Evolutionary conservation across 2,888 invertebrate genomes (phyloP), one percentile per base, ranked within the genome.

Genomic region (Colostygia pectinataria): DNA sequence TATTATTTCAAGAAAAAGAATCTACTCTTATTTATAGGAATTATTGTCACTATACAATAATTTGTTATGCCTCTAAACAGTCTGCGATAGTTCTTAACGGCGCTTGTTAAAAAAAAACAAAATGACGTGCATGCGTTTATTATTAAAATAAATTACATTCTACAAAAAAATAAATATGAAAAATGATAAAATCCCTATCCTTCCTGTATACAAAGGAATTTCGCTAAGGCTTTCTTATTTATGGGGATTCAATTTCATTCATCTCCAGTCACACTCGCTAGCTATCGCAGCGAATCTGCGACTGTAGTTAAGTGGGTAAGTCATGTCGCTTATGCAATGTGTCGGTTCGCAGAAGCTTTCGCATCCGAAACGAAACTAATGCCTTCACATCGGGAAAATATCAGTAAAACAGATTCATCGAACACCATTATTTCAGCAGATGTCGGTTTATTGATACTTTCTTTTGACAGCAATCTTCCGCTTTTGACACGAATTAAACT

Each of bases 251-350:
- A 66, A 79, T 84, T 66, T 71, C 86, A 83, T 83, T 28, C 89
- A 41, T 90, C 88, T 61, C 55, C 89, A 53, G 47, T 41, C 88
- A 87, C 55, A 69, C 88, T 57, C 83, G 89, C 89, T 68, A 88
- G 87, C 84, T 38, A 69, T 65, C 67, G 70, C 71, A 69, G 61
- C 44, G 23, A 52, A 20, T 43, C 59, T 66, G 69, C 67, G 69
- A 68, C 66, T 36, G 42, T 44, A 42, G 44, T 43, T 57, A 63
- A 36, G 42, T 44, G 42, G 44, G 43, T 57, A 63, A 66, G 73
- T 58, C 25, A 44, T 24, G 25, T 39, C 50, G 57, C 58, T 53
- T 48, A 54, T 57, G 58, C 37, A 41, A 31, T 25, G 15, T n/a
- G 13, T 41, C 25, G 29, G 54, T 61, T 71, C 74, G 49, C 80